phyloP scores from a whole-genome alignment of 1,140 invertebrate genomes.

The Riptortus pedestris region DNA sequence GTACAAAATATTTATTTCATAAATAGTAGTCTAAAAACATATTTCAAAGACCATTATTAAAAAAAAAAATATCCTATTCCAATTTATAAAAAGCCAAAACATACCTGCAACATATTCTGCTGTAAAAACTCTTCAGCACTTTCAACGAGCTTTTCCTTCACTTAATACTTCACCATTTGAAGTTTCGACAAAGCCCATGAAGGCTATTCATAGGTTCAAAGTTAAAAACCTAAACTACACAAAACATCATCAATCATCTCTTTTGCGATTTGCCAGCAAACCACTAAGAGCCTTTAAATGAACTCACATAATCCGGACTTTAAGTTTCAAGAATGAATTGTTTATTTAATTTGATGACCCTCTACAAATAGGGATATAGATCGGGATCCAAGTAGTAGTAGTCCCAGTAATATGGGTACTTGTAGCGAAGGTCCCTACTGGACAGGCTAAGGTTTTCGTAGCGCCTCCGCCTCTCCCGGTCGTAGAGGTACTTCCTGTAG shows the following conservation, averaged over 20 bases:
- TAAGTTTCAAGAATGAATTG: no score
- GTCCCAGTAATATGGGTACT: neutral
- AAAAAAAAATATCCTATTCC: no score
- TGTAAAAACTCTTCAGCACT: no score
- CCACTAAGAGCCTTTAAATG: neutral
- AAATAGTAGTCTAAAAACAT: no score
- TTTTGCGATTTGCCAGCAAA: neutral
- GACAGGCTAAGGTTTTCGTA: slow-evolving; percentile 6
- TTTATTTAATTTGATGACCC: no score
- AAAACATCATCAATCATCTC: neutral
- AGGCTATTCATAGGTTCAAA: neutral
- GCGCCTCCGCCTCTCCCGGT: neutral
- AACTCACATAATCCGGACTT: no score
- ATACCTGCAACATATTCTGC: no score
- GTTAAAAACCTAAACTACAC: no score
- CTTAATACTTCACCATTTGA: no score
- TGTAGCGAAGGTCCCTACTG: neutral
- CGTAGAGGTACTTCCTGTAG: neutral
- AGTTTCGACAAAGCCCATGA: neutral
- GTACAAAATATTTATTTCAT: no score
- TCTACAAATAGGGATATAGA: neutral
- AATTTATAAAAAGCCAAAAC: no score
- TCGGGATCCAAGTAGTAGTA: neutral
- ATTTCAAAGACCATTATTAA: no score
- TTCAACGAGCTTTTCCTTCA: neutral